phyloP scores from a whole-genome alignment of 2,888 invertebrate genomes.

The Taphrorychus bicolor region DNA sequence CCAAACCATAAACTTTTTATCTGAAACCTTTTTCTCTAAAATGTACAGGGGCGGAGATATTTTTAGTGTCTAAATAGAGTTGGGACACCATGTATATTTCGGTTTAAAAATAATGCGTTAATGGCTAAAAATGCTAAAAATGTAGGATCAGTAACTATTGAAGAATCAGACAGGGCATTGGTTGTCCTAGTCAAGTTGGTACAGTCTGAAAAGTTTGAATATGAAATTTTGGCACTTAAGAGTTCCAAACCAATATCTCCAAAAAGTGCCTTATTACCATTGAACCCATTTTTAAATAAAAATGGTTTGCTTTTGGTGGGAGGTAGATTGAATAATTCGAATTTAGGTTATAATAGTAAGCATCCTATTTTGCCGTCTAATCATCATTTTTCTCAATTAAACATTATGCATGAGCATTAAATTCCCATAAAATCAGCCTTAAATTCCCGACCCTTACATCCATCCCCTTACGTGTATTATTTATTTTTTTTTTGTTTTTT shows the following conservation, averaged over 20 bases:
- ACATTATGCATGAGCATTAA: slow-evolving; percentile 34
- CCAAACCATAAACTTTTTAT: background rate
- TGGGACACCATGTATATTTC: background rate
- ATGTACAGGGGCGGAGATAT: background rate
- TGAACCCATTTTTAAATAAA: slow-evolving; percentile 35
- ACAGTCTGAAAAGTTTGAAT: background rate
- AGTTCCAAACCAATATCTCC: background rate
- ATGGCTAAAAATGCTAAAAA: background rate
- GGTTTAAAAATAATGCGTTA: background rate
- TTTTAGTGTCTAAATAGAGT: too few species aligned
- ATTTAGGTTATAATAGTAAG: slow-evolving; percentile 22
- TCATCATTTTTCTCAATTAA: slow-evolving; percentile 32
- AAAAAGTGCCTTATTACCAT: slow-evolving; percentile 18
- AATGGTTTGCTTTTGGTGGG: slow-evolving; percentile 37
- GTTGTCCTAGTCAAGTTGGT: background rate
- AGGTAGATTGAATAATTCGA: slow-evolving; percentile 33
- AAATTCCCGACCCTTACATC: too few species aligned
- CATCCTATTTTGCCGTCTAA: slow-evolving; percentile 36
- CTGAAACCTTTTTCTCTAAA: background rate
- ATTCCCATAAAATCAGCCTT: too few species aligned
- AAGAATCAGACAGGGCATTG: background rate
- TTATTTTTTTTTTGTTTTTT: too few species aligned
- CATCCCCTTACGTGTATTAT: too few species aligned
- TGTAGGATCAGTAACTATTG: background rate
- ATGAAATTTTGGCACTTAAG: slow-evolving; percentile 20